phyloP scores from a whole-genome alignment of 92 coral and sea anemone genomes.

The Porites rus region DNA sequence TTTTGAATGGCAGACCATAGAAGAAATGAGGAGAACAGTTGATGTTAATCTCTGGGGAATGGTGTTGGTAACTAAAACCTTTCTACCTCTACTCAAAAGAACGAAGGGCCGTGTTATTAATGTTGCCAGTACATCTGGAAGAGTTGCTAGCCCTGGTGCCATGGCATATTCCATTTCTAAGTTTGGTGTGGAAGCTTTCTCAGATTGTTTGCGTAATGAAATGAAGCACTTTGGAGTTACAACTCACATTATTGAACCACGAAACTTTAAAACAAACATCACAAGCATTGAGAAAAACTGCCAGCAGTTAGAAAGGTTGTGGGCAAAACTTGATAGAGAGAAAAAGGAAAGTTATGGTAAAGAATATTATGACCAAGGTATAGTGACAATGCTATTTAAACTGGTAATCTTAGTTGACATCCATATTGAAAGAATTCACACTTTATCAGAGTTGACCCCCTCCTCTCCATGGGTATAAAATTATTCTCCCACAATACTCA shows the following conservation, averaged over 20 bases:
- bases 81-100: constrained; percentile 63
- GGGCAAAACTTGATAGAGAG: constrained; percentile 65
- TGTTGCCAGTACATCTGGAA: constrained; percentile 66
- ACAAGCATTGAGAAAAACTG: constrained; percentile 26
- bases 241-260: constrained; percentile 82
- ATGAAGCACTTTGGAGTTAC: constrained; percentile 66
- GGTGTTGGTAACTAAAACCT: constrained; percentile 55
- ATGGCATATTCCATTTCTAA: constrained; percentile 79
- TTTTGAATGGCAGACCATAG: constrained; percentile 55
- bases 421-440: background rate
- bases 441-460: background rate
- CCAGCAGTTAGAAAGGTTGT: constrained; percentile 16
- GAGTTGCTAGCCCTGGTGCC: constrained; percentile 32
- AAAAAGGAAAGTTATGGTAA: constrained; percentile 65
- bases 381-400: background rate
- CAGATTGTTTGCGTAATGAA: constrained; percentile 73
- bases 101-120: constrained; percentile 62
- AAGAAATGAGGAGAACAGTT: constrained; percentile 50
- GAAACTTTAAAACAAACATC: constrained; percentile 73
- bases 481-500: too few relatives aligned
- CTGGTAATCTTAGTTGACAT: background rate
- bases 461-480: background rate
- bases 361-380: constrained; percentile 55
- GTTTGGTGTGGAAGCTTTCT: constrained; percentile 77
- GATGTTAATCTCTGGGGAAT: constrained; percentile 74